These are phyloP conservation scores for Drosophila sulfurigaster DNA, from an alignment of 1,140 invertebrate genomes.

Conservation along the genomic window DNA sequence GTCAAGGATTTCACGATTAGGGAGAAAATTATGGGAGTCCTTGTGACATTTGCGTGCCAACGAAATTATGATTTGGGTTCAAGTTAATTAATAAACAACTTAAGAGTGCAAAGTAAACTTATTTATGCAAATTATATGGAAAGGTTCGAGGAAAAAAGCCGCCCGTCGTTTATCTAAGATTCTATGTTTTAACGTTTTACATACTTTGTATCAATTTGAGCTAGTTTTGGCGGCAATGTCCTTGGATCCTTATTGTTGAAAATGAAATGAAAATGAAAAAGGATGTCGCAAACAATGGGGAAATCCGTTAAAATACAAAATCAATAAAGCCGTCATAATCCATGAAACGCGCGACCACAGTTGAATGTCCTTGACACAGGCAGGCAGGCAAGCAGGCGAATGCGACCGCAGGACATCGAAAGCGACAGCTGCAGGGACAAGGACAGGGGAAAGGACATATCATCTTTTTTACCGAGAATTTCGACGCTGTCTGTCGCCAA, in stretches of 20 bases:
- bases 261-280: background rate
- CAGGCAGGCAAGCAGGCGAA: constrained; percentile 16
- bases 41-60: constrained; percentile 4
- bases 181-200: background rate
- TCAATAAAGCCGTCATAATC: constrained; percentile 44
- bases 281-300: constrained; percentile 6
- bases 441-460: constrained; percentile 39
- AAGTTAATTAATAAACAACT: background rate
- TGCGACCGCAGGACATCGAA: constrained; percentile 28
- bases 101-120: background rate
- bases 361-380: constrained; percentile 72
- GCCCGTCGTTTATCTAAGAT: too few relatives aligned
- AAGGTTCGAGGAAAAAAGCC: background rate
- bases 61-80: background rate
- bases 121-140: constrained; percentile 7
- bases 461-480: constrained; percentile 26
- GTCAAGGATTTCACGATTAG: constrained; percentile 13
- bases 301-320: constrained; percentile 50
- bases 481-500: constrained; percentile 13
- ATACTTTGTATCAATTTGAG: background rate
- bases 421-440: constrained; percentile 8
- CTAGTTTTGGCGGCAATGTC: background rate
- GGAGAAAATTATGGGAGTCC: background rate
- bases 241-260: background rate
- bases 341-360: constrained; percentile 36